A percentile compares a stretch with the other conserved stretches of the same genome.
Conservation (phyloP, 2,113 vertebrate genomes). For the Serinus canaria region DNA sequence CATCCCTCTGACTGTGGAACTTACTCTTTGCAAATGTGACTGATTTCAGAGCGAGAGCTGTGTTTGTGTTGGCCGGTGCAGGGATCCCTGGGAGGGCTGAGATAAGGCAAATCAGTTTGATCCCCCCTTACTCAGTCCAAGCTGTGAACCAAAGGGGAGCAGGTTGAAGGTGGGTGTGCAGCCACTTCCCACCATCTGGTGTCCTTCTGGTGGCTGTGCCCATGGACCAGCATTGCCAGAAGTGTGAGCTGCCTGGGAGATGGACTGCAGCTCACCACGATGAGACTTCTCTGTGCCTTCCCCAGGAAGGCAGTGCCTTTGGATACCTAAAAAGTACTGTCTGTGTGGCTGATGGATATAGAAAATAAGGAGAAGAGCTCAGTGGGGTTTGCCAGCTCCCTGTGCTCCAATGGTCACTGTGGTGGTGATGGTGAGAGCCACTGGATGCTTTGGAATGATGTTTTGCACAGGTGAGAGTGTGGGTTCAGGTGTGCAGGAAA, state of each 20-base stretch:
- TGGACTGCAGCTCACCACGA: rapidly evolving
- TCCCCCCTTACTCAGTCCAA: neutral
- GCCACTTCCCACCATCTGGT: neutral
- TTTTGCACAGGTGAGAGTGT: neutral
- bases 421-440: neutral
- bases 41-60: neutral
- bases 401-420: neutral
- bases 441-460: neutral
- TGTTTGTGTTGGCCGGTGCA: neutral
- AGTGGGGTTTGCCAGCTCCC: neutral
- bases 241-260: neutral
- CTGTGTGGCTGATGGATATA: neutral
- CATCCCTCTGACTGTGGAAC: rapidly evolving
- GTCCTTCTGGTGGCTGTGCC: neutral
- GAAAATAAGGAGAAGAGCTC: neutral
- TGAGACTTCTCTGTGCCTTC: neutral
- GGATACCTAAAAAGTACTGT: neutral
- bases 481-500: neutral
- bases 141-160: neutral
- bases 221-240: neutral
- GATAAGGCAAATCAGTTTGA: neutral
- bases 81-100: neutral
- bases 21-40: neutral
- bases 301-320: neutral
- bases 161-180: neutral